Percentiles rank a stretch among this genome's conserved stretches.
phyloP scores from a whole-genome alignment of 2,888 invertebrate genomes.

The Drosophila meridiana region DNA sequence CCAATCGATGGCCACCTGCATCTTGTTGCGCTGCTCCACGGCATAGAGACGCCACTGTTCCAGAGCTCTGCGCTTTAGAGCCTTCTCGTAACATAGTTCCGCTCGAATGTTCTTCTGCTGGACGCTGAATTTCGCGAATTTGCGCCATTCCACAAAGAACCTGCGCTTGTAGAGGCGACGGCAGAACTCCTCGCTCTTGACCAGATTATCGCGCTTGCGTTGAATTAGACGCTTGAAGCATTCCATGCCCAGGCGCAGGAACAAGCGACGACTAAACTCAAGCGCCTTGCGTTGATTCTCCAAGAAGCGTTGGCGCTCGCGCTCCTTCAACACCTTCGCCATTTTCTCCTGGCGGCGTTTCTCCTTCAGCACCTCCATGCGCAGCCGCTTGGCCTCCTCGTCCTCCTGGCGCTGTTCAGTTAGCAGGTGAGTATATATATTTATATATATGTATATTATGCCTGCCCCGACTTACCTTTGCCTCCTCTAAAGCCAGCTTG shows the following conservation, averaged over 20 bases:
- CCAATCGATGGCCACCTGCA: slow-evolving; percentile 90
- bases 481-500: slow-evolving; percentile 84
- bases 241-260: slow-evolving; percentile 83
- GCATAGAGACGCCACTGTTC: slow-evolving; percentile 85
- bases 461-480: slow-evolving; percentile 76
- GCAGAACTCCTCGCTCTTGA: slow-evolving; percentile 86
- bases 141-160: slow-evolving; percentile 86
- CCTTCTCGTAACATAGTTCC: slow-evolving; percentile 86
- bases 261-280: slow-evolving; percentile 83
- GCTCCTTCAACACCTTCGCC: slow-evolving; percentile 87
- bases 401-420: slow-evolving; percentile 84
- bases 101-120: slow-evolving; percentile 87
- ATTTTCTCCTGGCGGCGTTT: slow-evolving; percentile 87
- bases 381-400: slow-evolving; percentile 88
- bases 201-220: slow-evolving; percentile 82
- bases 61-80: slow-evolving; percentile 85
- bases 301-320: slow-evolving; percentile 85
- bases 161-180: slow-evolving; percentile 86
- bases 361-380: slow-evolving; percentile 87
- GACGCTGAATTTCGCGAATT: slow-evolving; percentile 86
- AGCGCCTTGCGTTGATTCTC: slow-evolving; percentile 85
- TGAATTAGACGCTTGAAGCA: slow-evolving; percentile 82
- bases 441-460: neutral
- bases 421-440: neutral
- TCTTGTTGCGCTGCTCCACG: slow-evolving; percentile 85